These are phyloP conservation scores for Suncus etruscus DNA, from an alignment of 2,113 vertebrate genomes.

Conservation along the genomic window DNA sequence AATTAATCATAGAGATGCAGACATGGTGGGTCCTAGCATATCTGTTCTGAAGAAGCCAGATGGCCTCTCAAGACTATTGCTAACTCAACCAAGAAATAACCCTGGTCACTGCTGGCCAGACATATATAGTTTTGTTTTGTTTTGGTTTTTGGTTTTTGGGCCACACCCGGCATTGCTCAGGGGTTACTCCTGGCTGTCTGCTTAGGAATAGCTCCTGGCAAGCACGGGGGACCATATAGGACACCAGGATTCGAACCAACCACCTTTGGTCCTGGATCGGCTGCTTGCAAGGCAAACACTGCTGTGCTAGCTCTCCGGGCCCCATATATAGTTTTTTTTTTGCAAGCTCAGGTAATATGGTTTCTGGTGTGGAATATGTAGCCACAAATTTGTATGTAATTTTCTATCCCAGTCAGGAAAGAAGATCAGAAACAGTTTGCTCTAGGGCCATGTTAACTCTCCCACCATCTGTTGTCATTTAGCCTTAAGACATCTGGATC, in stretches of 20 bases:
- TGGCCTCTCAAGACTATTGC: neutral
- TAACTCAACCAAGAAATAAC: constrained; percentile 28
- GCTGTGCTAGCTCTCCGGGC: no score
- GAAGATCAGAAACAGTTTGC: constrained; percentile 44
- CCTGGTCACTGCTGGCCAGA: neutral
- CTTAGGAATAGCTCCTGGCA: no score
- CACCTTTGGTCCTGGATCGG: no score
- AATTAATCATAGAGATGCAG: constrained; percentile 10
- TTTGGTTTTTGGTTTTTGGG: no score
- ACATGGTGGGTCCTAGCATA: neutral
- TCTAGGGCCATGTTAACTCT: constrained; percentile 30
- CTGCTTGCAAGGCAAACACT: no score
- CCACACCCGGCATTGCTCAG: no score
- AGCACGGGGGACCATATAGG: no score
- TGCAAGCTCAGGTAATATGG: neutral
- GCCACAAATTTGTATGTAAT: constrained; percentile 41
- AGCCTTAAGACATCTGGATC: constrained; percentile 56
- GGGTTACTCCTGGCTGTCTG: no score
- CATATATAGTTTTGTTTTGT: neutral
- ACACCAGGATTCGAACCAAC: no score
- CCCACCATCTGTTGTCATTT: constrained; percentile 26
- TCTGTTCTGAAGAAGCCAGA: constrained; percentile 29
- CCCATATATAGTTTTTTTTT: no score
- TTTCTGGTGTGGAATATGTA: neutral
- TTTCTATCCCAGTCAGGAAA: constrained; percentile 50